Evolutionary conservation across 2,888 invertebrate genomes (phyloP).

Genomic region (Camponotus fellah): DNA sequence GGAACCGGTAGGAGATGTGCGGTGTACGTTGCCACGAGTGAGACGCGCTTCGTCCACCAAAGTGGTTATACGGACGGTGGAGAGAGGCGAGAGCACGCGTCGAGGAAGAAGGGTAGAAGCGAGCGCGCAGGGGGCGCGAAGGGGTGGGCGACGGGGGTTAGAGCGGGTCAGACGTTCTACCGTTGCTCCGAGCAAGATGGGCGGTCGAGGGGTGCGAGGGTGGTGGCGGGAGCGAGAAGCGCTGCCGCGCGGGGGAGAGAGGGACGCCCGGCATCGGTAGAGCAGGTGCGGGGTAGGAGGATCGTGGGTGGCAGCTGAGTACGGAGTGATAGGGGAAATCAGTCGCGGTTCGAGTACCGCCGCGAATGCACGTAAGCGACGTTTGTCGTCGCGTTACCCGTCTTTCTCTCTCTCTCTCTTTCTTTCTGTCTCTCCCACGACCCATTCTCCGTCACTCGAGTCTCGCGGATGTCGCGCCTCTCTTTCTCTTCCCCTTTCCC

Average conservation of each 20-base stretch:
- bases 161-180: constrained; percentile 68
- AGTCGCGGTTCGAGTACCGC: constrained; percentile 81
- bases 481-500: background rate
- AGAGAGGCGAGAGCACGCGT: constrained; percentile 24
- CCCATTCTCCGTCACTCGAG: constrained; percentile 29
- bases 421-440: constrained; percentile 36
- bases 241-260: constrained; percentile 28
- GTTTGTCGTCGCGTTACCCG: constrained; percentile 52
- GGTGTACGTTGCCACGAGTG: constrained; percentile 47
- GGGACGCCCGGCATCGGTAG: constrained; percentile 40
- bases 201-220: constrained; percentile 33
- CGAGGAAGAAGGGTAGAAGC: constrained; percentile 54
- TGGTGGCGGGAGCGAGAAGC: background rate
- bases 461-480: constrained; percentile 16
- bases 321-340: constrained; percentile 80
- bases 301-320: constrained; percentile 73
- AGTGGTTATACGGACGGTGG: constrained; percentile 47
- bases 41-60: constrained; percentile 46
- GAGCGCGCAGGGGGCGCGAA: constrained; percentile 58
- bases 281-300: constrained; percentile 62
- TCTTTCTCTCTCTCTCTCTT: background rate
- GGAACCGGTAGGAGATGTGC: constrained; percentile 47
- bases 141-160: constrained; percentile 44
- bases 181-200: constrained; percentile 70
- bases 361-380: constrained; percentile 75